Evolutionary conservation across 2,888 invertebrate species (phyloP).

Genomic region (Nomada goodeniana): DNA sequence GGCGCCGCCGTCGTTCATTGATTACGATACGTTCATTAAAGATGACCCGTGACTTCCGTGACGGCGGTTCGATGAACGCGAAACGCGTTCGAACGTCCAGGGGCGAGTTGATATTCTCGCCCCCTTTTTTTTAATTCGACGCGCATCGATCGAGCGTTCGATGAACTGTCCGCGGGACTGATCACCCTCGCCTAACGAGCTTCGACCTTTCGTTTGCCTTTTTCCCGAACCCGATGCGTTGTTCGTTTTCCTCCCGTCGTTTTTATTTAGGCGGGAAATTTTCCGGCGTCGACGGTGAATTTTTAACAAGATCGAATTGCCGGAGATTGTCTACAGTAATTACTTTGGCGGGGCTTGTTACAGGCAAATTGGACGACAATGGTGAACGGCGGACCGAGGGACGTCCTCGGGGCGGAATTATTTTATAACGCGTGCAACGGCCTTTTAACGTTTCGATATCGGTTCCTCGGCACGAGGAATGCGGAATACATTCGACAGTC

Average conservation of each 20-base stretch:
- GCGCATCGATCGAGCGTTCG: constrained; percentile 18
- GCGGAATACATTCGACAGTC: no score
- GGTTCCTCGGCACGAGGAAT: no score
- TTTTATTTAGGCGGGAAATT: neutral
- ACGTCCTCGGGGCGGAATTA: no score
- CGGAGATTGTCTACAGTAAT: neutral
- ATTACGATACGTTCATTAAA: constrained; percentile 39
- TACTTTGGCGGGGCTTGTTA: no score
- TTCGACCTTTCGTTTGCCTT: constrained; percentile 11
- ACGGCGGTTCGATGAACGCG: constrained; percentile 13
- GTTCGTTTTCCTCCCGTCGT: neutral
- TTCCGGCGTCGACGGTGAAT: neutral
- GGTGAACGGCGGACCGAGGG: no score
- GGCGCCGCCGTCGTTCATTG: constrained; percentile 11
- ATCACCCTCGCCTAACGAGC: constrained; percentile 16
- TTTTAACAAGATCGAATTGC: constrained; percentile 6
- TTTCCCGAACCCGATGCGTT: constrained; percentile 5
- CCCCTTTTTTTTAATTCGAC: constrained; percentile 1
- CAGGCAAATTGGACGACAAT: no score
- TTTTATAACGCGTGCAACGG: no score
- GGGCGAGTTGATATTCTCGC: neutral
- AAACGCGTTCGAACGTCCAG: neutral
- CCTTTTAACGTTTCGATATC: no score
- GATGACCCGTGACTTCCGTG: constrained; percentile 3
- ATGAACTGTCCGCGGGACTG: neutral